Conservation (phyloP, 2,797 vertebrate species). For the Chrosomus eos region DNA sequence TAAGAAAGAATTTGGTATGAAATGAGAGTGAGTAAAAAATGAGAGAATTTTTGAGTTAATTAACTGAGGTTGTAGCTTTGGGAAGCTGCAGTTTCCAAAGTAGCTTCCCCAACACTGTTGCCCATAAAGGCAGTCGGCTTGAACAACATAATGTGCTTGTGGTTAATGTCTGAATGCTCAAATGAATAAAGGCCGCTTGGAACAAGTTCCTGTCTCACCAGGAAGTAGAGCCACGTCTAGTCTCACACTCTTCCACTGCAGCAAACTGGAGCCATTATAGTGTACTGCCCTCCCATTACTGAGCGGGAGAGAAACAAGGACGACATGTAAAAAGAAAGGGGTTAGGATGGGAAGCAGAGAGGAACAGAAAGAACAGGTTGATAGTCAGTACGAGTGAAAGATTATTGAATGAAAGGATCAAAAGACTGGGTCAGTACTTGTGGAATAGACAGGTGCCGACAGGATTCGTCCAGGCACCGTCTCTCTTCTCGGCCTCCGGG, state of each 20-base stretch:
- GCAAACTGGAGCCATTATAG: constrained; percentile 97
- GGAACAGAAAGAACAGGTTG: constrained; percentile 53
- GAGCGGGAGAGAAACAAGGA: constrained; percentile 33
- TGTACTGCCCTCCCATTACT: constrained; percentile 98
- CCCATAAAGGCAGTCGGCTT: background rate
- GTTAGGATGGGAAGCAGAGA: constrained; percentile 32
- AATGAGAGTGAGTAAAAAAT: background rate
- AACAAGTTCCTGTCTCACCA: constrained; percentile 78
- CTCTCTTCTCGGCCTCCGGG: constrained; percentile 95
- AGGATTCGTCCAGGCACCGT: constrained; percentile 99
- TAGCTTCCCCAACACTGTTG: constrained; percentile 1
- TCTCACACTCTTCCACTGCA: constrained; percentile 98
- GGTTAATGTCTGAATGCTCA: background rate
- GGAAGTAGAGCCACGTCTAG: constrained; percentile 94
- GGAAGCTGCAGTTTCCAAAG: background rate
- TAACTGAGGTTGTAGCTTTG: background rate
- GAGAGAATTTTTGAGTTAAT: background rate
- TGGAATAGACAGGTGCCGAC: constrained; percentile 98
- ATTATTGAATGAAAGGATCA: background rate
- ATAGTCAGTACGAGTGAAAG: constrained; percentile 39
- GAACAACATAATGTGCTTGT: background rate
- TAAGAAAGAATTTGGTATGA: no score
- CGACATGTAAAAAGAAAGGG: background rate
- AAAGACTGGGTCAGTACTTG: constrained; percentile 80
- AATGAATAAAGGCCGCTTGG: constrained; percentile 16